Evolutionary conservation across 2,888 invertebrate genomes (phyloP), one percentile per base, ranked within the genome.

Genomic region (Yponomeuta cagnagella): DNA sequence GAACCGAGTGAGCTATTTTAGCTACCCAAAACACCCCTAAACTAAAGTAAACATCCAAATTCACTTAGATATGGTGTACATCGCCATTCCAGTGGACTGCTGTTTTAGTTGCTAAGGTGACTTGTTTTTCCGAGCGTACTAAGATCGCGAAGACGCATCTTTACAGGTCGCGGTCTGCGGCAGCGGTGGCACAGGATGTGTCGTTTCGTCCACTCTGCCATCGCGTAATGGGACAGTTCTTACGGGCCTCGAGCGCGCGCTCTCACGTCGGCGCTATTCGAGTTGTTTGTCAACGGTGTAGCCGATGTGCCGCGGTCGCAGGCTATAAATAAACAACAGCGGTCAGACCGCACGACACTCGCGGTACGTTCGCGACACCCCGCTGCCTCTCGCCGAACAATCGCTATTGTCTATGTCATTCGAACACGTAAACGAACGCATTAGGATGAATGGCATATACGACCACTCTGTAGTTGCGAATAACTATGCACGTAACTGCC

Each of bases 261-360:
- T 23, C 52, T 65, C 43, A 43, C 48, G 48, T 68, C 48, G 73
- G 73, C 71, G 75, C 73, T 84, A 82, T 80, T 75, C 75, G 79
- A 80, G 82, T 86, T 90, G 88, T 89, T 89, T 88, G 87, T 88
- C 87, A 87, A 86, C 85, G 77, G 79, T 82, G 81, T 79, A 85
- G 80, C 77, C 80, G 81, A 79, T 80, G 79, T 80, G 31, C 80
- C 77, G 74, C 80, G 77, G 80, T 79, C 80, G 78, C 79, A 72
- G 74, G 80, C 85, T 88, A 88, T 86, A 84, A 88, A 87, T 89
- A 88, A 85, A 82, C 80, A 81, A 82, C 81, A 79, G 78, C 76
- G 77, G 81, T 79, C 78, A 75, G 77, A 74, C 78, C 77, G 77
- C 72, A 79, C 79, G 79, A 79, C 33, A 68, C 10, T 52, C 48